These are phyloP conservation scores for Penaeus indicus DNA, from an alignment of 1,140 invertebrate species.

Conservation along the genomic window DNA sequence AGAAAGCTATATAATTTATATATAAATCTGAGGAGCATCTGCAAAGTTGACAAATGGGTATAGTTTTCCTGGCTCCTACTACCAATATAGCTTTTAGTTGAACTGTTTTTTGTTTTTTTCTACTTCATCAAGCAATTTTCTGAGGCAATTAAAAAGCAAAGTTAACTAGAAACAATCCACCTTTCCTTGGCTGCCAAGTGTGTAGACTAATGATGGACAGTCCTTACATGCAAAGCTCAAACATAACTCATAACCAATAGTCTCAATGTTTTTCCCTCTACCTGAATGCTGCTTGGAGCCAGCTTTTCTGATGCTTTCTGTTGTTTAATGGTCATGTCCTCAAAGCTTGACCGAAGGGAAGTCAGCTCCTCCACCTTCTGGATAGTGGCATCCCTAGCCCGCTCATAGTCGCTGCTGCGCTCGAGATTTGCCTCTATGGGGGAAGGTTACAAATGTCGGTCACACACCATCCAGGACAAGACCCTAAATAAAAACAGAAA, in stretches of 20 bases:
- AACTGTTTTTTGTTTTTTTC: too few species aligned
- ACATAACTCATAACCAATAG: neutral
- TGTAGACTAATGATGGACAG: too few species aligned
- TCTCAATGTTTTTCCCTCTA: neutral
- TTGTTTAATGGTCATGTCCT: constrained; percentile 45
- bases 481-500: neutral
- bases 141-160: too few species aligned
- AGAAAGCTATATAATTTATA: too few species aligned
- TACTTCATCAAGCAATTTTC: too few species aligned
- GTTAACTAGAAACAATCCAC: too few species aligned
- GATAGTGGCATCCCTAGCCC: constrained; percentile 41
- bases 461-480: neutral
- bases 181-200: too few species aligned
- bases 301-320: constrained; percentile 44
- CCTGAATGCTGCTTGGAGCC: constrained; percentile 49
- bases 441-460: neutral
- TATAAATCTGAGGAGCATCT: too few species aligned
- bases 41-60: too few species aligned
- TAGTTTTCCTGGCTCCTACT: too few species aligned
- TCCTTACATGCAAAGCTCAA: neutral
- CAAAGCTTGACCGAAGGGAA: constrained; percentile 31
- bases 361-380: constrained; percentile 47
- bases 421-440: constrained; percentile 48
- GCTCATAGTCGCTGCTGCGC: constrained; percentile 47
- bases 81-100: too few species aligned